Conservation (phyloP, 2,888 invertebrate species). For the Drosophila quinaria region DNA sequence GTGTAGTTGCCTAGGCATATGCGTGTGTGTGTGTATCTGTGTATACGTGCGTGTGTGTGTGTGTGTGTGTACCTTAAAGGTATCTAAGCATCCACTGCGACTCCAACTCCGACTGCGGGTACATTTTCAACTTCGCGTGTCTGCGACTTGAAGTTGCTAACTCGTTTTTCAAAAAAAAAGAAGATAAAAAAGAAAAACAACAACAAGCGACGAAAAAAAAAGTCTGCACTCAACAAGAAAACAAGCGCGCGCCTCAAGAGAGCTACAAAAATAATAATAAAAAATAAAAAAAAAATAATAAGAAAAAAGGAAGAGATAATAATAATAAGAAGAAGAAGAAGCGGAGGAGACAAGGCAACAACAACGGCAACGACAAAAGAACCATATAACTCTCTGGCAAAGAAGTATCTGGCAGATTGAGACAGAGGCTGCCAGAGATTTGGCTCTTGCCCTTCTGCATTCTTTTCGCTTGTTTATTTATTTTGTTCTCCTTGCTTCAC, state of each 20-base stretch:
- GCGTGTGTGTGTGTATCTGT: constrained; percentile 11
- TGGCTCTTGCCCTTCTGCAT: constrained; percentile 71
- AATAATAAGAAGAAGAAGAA: constrained; percentile 6
- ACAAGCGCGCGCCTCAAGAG: constrained; percentile 46
- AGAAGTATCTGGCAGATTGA: constrained; percentile 32
- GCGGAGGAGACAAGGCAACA: constrained; percentile 1
- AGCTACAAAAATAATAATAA: constrained; percentile 46
- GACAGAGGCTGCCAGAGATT: constrained; percentile 33
- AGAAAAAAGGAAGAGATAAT: constrained; percentile 43
- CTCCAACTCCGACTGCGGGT: constrained; percentile 35
- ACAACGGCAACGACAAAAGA: constrained; percentile 10
- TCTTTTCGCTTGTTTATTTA: constrained; percentile 72
- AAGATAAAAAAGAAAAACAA: constrained; percentile 43
- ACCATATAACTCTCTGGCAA: constrained; percentile 24
- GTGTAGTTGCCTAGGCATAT: background rate
- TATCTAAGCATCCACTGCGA: constrained; percentile 70
- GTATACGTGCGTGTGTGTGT: constrained; percentile 33
- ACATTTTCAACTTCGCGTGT: constrained; percentile 54
- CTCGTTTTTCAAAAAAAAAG: constrained; percentile 72
- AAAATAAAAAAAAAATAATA: constrained; percentile 40
- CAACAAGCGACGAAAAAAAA: constrained; percentile 35
- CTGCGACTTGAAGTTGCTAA: constrained; percentile 70
- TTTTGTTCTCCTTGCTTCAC: constrained; percentile 66
- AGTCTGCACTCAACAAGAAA: constrained; percentile 64
- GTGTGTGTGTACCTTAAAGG: constrained; percentile 77